A percentile compares a stretch with the other conserved stretches of the same genome.
Conservation (phyloP, 1,140 invertebrate genomes). For the Teleogryllus occipitalis region DNA sequence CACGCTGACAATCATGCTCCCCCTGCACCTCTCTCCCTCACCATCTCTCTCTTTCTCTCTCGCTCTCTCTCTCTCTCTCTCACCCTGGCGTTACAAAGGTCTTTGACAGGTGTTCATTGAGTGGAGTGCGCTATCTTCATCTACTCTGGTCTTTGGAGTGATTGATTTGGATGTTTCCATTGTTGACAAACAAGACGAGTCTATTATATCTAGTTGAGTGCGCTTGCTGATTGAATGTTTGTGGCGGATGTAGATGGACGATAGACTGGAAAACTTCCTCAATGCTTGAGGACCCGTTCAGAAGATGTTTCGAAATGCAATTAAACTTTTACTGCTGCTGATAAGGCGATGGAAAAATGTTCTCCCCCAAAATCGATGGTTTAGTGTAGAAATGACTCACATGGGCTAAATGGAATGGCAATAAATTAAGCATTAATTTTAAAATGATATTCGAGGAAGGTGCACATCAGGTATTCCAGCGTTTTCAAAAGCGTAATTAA, state of each 20-base stretch:
- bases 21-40: background rate
- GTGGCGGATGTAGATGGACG: background rate
- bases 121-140: conserved; percentile 3
- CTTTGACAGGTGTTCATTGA: background rate
- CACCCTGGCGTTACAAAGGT: background rate
- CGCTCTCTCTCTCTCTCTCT: background rate
- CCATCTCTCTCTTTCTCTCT: no score
- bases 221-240: background rate
- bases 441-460: no score
- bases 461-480: no score
- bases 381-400: no score
- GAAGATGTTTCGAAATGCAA: background rate
- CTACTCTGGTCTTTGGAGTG: background rate
- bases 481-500: no score
- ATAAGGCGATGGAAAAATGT: no score
- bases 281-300: background rate
- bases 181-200: conserved; percentile 1
- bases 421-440: no score
- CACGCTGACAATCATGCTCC: background rate
- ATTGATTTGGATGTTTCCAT: background rate
- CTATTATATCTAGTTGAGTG: conserved; percentile 1
- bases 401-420: no score
- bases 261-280: background rate
- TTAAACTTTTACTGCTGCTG: background rate
- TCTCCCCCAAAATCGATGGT: no score